Conservation (phyloP, 2,113 vertebrate genomes). For the Otis tarda region DNA sequence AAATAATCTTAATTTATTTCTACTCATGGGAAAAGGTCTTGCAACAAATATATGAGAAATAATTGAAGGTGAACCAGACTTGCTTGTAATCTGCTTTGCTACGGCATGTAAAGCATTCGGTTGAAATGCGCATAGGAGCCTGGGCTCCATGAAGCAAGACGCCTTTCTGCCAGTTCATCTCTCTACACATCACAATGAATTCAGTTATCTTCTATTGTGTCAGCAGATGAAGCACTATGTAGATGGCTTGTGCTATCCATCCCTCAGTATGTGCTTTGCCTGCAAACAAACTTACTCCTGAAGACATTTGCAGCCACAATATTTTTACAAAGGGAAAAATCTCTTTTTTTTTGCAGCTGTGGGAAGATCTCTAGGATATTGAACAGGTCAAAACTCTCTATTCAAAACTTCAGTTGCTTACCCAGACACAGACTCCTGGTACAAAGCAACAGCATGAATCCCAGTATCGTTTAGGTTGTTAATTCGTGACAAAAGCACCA, state of each 20-base stretch:
- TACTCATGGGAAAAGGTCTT: neutral
- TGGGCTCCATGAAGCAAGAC: neutral
- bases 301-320: neutral
- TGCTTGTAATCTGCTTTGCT: neutral
- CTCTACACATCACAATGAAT: neutral
- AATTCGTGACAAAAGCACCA: neutral
- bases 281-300: neutral
- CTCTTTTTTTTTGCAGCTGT: neutral
- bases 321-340: neutral
- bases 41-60: neutral
- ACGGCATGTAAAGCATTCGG: neutral
- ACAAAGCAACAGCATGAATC: neutral
- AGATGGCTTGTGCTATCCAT: neutral
- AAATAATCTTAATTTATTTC: neutral
- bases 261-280: neutral
- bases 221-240: neutral
- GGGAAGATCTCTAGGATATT: neutral
- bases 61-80: neutral
- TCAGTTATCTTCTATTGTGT: neutral
- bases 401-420: neutral
- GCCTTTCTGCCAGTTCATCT: neutral
- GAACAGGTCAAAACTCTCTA: neutral
- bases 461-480: neutral
- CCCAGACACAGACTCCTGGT: neutral
- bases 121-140: neutral